Evolutionary conservation across 2,888 invertebrate species (phyloP).

Genomic region (Drosophila trichaetosa): DNA sequence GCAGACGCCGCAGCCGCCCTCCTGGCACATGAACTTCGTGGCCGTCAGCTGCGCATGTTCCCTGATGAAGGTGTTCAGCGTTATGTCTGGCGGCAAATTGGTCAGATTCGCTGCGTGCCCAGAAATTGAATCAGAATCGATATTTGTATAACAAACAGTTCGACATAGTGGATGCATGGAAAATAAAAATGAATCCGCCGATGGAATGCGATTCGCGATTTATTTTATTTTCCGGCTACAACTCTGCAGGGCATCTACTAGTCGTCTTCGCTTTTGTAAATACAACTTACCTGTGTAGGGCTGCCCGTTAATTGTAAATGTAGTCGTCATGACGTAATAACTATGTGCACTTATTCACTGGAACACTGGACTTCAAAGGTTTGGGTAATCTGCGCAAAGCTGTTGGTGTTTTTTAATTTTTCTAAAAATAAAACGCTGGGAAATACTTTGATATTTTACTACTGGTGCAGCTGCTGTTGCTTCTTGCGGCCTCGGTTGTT

Average conservation of each 20-base stretch:
- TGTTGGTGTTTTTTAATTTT: background rate
- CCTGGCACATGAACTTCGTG: constrained; percentile 89
- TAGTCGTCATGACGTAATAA: constrained; percentile 61
- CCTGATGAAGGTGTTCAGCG: constrained; percentile 87
- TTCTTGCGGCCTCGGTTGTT: constrained; percentile 38
- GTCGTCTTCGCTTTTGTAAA: background rate
- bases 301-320: constrained; percentile 75
- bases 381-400: background rate
- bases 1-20: constrained; percentile 90
- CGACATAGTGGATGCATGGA: background rate
- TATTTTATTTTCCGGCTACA: background rate
- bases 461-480: constrained; percentile 13
- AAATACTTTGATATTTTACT: constrained; percentile 24
- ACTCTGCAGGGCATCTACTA: background rate
- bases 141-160: background rate
- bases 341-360: constrained; percentile 4
- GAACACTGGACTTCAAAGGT: background rate
- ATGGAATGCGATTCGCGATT: background rate
- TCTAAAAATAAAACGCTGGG: constrained; percentile 26
- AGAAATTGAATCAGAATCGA: background rate
- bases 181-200: background rate
- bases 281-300: constrained; percentile 66
- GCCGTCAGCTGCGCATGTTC: constrained; percentile 87
- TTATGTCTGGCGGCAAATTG: constrained; percentile 85
- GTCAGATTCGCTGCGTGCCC: constrained; percentile 69